Conservation (phyloP, 1,140 invertebrate species). For the Glomeris maerens region DNA sequence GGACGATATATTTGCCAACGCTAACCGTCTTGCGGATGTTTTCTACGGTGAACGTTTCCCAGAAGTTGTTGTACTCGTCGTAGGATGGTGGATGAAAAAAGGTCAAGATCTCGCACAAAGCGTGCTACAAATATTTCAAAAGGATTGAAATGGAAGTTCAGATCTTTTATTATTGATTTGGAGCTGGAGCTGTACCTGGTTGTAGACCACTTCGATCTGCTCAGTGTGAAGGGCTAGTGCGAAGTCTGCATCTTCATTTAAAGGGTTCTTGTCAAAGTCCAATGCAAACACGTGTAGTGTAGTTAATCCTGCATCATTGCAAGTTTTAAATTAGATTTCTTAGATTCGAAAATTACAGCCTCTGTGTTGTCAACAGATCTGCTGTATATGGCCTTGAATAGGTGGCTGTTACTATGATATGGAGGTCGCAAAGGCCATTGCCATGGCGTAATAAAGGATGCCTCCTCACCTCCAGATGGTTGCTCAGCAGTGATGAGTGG, state of each 20-base stretch:
- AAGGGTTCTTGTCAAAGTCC: slow-evolving; percentile 59
- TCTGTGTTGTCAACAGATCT: not conserved
- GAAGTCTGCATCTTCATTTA: slow-evolving; percentile 50
- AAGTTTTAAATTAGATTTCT: too few species aligned
- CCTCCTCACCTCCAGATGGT: slow-evolving; percentile 44
- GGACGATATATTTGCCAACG: too few species aligned
- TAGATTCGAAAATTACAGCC: not conserved
- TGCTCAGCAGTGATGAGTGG: slow-evolving; percentile 54
- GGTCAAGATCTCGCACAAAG: slow-evolving; percentile 53
- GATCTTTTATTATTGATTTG: not conserved
- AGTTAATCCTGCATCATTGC: slow-evolving; percentile 42
- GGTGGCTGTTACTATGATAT: too few species aligned
- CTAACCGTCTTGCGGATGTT: too few species aligned
- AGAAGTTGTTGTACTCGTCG: slow-evolving; percentile 22
- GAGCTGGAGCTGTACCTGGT: slow-evolving; percentile 43
- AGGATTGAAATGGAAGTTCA: too few species aligned
- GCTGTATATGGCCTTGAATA: too few species aligned
- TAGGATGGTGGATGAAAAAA: slow-evolving; percentile 53
- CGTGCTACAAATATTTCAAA: slow-evolving; percentile 42
- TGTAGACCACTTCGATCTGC: slow-evolving; percentile 60
- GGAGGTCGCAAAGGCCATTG: too few species aligned
- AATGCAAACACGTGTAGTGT: slow-evolving; percentile 53
- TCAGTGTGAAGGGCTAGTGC: slow-evolving; percentile 51
- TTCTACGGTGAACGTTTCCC: too few species aligned
- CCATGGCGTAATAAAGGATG: too few species aligned